Conservation (phyloP, 2,113 vertebrate species). For the Leucosticte australis region DNA sequence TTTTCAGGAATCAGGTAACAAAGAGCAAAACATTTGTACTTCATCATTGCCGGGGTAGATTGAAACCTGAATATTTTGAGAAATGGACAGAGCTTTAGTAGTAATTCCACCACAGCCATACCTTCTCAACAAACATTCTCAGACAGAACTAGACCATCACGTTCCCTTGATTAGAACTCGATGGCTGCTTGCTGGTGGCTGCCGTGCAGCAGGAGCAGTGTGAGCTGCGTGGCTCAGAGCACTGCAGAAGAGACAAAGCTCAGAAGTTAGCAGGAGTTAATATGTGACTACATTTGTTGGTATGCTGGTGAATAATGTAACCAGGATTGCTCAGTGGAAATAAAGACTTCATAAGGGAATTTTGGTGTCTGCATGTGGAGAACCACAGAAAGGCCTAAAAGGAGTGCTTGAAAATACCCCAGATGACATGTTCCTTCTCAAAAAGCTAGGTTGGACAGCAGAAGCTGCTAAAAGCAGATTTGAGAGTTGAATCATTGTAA, state of each 20-base stretch:
- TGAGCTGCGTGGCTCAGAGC: background rate
- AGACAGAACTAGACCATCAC: background rate
- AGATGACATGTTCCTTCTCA: background rate
- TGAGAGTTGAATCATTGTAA: background rate
- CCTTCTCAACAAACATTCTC: background rate
- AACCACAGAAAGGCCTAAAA: conserved; percentile 37
- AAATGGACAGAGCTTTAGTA: background rate
- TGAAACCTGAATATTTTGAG: background rate
- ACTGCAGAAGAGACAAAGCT: background rate
- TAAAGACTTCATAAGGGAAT: conserved; percentile 34
- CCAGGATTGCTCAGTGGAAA: conserved; percentile 30
- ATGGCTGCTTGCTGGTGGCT: background rate
- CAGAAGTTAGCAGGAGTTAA: conserved; percentile 6
- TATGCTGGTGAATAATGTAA: conserved; percentile 51
- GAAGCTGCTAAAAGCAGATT: background rate
- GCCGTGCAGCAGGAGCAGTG: background rate
- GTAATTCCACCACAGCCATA: background rate
- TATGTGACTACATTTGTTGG: conserved; percentile 17
- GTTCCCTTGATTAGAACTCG: fast-evolving
- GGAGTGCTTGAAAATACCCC: conserved; percentile 5
- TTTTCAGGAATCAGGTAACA: background rate
- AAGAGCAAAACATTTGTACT: background rate
- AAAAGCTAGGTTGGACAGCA: background rate
- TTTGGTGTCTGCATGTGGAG: conserved; percentile 12
- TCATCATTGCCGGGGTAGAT: background rate